Percentiles rank a stretch among this genome's conserved stretches.
These are phyloP conservation scores for Melanogrammus aeglefinus DNA, from an alignment of 2,797 vertebrate species.

Conservation along the genomic window DNA sequence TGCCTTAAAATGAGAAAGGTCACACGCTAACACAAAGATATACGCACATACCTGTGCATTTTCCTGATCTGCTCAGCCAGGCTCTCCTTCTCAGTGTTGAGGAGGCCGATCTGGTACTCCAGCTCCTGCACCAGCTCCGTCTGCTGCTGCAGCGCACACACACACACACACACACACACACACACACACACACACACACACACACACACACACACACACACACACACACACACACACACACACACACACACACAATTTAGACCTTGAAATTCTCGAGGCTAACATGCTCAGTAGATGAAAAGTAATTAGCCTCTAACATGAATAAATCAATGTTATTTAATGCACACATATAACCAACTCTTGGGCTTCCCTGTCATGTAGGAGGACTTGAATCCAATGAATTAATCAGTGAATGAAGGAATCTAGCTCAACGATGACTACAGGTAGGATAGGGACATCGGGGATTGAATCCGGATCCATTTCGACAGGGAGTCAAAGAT, in stretches of 20 bases:
- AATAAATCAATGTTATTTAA: background rate
- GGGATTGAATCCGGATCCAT: too few relatives aligned
- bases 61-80: conserved; percentile 91
- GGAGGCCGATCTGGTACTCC: conserved; percentile 92
- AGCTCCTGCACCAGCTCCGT: conserved; percentile 88
- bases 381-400: background rate
- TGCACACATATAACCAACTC: background rate
- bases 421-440: too few relatives aligned
- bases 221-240: background rate
- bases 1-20: background rate
- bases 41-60: conserved; percentile 83
- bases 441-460: too few relatives aligned
- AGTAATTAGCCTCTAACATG: background rate
- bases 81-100: conserved; percentile 90
- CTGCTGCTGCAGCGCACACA: conserved; percentile 70
- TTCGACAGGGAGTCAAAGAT: too few relatives aligned
- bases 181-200: background rate
- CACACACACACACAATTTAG: background rate
- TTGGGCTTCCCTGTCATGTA: background rate
- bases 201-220: background rate
- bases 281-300: background rate
- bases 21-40: background rate
- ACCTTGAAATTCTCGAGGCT: background rate
- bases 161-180: background rate
- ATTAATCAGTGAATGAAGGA: background rate